Conservation (phyloP, 2,113 vertebrate species). For the Picathartes gymnocephalus region DNA sequence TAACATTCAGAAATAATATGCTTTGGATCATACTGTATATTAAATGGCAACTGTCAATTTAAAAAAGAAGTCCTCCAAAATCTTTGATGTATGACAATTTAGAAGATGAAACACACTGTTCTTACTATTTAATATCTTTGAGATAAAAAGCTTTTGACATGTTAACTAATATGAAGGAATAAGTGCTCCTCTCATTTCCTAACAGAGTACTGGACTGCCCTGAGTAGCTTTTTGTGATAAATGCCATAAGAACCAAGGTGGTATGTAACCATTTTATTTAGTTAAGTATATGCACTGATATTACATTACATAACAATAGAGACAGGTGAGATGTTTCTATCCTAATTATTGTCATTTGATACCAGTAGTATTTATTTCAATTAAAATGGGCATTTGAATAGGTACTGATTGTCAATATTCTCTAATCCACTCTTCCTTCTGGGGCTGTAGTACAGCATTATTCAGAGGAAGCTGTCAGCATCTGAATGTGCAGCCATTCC, state of each 20-base stretch:
- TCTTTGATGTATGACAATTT: conserved; percentile 71
- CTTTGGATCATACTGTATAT: conserved; percentile 72
- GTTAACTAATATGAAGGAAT: conserved; percentile 52
- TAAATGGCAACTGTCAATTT: conserved; percentile 79
- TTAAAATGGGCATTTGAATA: conserved; percentile 4
- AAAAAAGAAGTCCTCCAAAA: conserved; percentile 67
- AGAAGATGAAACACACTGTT: conserved; percentile 75
- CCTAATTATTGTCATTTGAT: not conserved
- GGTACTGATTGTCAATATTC: not conserved
- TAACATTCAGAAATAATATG: conserved; percentile 77
- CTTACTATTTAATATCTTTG: conserved; percentile 65
- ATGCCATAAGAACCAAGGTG: not conserved
- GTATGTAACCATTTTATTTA: not conserved
- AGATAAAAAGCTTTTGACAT: conserved; percentile 58
- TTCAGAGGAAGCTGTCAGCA: not conserved
- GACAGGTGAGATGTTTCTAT: not conserved
- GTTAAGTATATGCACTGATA: not conserved
- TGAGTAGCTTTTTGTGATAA: not conserved
- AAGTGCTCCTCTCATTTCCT: conserved; percentile 54
- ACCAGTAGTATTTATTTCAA: not conserved
- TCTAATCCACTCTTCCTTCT: not conserved
- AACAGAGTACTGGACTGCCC: not conserved
- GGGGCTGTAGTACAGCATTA: not conserved
- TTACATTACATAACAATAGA: not conserved
- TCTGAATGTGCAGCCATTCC: not conserved